Evolutionary conservation across 2,113 vertebrate species (phyloP).

Genomic region (Tympanuchus pallidicinctus): DNA sequence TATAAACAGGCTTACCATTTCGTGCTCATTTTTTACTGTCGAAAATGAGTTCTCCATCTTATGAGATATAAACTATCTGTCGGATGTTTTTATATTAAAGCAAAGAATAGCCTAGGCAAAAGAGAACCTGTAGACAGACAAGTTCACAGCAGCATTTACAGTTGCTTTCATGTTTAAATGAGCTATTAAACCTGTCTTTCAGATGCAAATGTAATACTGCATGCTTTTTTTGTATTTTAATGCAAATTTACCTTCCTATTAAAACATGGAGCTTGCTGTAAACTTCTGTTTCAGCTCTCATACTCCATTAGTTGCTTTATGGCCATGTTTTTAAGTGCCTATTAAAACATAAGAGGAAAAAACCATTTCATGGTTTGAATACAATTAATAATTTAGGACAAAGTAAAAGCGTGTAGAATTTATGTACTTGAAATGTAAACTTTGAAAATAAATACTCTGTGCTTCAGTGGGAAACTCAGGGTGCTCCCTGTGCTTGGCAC

Average conservation of each 20-base stretch:
- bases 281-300: constrained; percentile 14
- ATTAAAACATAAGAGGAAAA: neutral
- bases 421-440: constrained; percentile 25
- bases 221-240: constrained; percentile 7
- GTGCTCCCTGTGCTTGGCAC: neutral
- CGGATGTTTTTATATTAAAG: neutral
- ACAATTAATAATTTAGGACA: neutral
- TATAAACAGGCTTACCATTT: neutral
- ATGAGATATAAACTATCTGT: neutral
- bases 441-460: neutral
- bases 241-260: constrained; percentile 8
- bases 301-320: neutral
- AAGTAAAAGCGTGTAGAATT: neutral
- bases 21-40: neutral
- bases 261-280: neutral
- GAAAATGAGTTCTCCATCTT: neutral
- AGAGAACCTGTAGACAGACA: neutral
- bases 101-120: neutral
- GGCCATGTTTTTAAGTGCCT: neutral
- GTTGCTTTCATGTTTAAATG: neutral
- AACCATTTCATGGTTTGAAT: neutral
- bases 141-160: neutral
- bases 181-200: neutral
- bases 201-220: constrained; percentile 43
- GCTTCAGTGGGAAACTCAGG: neutral